Evolutionary conservation across 2,113 vertebrate genomes (phyloP).

Genomic region (Daubentonia madagascariensis): DNA sequence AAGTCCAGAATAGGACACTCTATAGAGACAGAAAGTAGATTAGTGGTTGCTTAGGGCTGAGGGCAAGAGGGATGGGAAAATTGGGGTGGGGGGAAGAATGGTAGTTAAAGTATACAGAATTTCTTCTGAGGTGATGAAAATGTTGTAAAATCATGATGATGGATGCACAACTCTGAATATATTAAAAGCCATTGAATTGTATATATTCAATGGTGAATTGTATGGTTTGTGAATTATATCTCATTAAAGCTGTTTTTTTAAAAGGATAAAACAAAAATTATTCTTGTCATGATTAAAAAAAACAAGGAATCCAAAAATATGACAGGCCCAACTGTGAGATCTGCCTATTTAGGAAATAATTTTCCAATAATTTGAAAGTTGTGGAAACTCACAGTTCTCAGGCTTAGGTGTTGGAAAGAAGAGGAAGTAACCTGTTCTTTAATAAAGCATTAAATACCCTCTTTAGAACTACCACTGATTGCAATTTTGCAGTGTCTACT

Average conservation of each 20-base stretch:
- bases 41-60: background rate
- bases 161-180: background rate
- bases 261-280: background rate
- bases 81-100: background rate
- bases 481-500: background rate
- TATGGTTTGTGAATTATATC: background rate
- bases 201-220: background rate
- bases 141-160: constrained; percentile 20
- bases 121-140: background rate
- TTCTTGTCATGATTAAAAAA: background rate
- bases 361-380: background rate
- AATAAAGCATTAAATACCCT: background rate
- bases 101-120: background rate
- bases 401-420: background rate
- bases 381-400: background rate
- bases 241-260: background rate
- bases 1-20: background rate
- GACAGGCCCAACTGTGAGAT: background rate
- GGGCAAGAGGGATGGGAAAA: background rate
- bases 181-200: background rate
- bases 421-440: background rate
- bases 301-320: background rate
- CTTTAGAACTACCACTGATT: background rate
- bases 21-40: background rate
- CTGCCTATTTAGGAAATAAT: background rate